Evolutionary conservation across 2,113 vertebrate genomes (phyloP).

Genomic region (Hemibagrus wyckioides): DNA sequence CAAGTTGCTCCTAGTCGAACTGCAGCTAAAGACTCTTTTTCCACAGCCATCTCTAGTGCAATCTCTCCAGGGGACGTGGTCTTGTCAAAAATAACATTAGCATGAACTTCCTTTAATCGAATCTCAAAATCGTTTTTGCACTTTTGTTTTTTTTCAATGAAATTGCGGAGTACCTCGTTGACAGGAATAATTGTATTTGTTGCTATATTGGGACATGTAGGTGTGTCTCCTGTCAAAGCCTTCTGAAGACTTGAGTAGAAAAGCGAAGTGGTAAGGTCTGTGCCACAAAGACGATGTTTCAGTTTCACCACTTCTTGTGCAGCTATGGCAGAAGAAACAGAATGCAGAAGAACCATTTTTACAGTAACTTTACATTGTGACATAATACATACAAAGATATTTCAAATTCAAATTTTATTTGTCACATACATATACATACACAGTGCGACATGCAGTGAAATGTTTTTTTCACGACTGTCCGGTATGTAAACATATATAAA

Average conservation of each 20-base stretch:
- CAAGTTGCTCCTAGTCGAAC: constrained; percentile 55
- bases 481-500: no score
- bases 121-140: constrained; percentile 49
- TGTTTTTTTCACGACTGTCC: no score
- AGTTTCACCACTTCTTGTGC: constrained; percentile 49
- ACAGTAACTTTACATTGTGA: not conserved
- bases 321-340: constrained; percentile 45
- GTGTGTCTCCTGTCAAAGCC: constrained; percentile 49
- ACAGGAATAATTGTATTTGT: constrained; percentile 43
- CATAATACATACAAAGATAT: not conserved
- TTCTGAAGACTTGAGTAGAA: constrained; percentile 57
- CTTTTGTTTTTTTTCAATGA: constrained; percentile 38
- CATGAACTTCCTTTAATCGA: constrained; percentile 39
- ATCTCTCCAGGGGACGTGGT: constrained; percentile 1
- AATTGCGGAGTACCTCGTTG: constrained; percentile 23
- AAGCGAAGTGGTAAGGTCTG: constrained; percentile 36
- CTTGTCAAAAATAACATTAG: constrained; percentile 43
- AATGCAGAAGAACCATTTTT: not conserved
- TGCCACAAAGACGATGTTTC: constrained; percentile 45
- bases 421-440: no score
- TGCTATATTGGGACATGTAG: constrained; percentile 1
- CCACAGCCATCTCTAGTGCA: constrained; percentile 48
- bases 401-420: no score
- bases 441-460: no score
- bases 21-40: constrained; percentile 48